Conservation (phyloP, 2,888 invertebrate species). For the Eretmocerus hayati region DNA sequence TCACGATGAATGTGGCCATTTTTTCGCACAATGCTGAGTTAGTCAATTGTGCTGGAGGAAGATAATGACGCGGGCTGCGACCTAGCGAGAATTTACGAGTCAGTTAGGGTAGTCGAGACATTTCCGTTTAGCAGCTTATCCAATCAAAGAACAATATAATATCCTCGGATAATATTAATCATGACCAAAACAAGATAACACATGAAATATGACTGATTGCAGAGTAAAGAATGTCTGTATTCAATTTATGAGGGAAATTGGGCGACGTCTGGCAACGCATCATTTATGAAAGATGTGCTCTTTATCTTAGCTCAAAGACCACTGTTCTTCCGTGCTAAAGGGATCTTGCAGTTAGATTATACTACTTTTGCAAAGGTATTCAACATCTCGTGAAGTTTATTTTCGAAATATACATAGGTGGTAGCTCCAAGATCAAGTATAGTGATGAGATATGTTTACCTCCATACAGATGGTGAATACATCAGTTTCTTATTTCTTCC, state of each 20-base stretch:
- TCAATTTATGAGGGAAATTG: slow-evolving; percentile 27
- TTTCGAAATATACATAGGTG: not conserved
- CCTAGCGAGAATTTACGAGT: too few species aligned
- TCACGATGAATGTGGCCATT: too few species aligned
- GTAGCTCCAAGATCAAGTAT: not conserved
- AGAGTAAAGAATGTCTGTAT: slow-evolving; percentile 28
- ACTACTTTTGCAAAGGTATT: slow-evolving; percentile 7
- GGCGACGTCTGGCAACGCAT: slow-evolving; percentile 20
- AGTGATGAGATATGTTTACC: not conserved
- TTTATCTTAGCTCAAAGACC: slow-evolving; percentile 27
- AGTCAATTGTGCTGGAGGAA: too few species aligned
- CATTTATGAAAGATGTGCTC: slow-evolving; percentile 20
- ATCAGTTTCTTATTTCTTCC: slow-evolving; percentile 8
- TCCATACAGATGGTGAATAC: slow-evolving; percentile 7
- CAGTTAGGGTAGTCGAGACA: too few species aligned
- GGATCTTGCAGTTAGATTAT: not conserved
- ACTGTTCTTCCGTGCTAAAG: slow-evolving; percentile 24
- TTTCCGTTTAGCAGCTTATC: too few species aligned
- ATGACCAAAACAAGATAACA: too few species aligned
- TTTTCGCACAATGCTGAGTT: too few species aligned
- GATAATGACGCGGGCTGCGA: too few species aligned
- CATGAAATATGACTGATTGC: too few species aligned
- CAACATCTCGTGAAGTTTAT: not conserved
- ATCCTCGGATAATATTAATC: not conserved
- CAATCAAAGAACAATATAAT: too few species aligned